Evolutionary conservation across 92 coral and sea anemone species (phyloP).

Genomic region (Porites rus): DNA sequence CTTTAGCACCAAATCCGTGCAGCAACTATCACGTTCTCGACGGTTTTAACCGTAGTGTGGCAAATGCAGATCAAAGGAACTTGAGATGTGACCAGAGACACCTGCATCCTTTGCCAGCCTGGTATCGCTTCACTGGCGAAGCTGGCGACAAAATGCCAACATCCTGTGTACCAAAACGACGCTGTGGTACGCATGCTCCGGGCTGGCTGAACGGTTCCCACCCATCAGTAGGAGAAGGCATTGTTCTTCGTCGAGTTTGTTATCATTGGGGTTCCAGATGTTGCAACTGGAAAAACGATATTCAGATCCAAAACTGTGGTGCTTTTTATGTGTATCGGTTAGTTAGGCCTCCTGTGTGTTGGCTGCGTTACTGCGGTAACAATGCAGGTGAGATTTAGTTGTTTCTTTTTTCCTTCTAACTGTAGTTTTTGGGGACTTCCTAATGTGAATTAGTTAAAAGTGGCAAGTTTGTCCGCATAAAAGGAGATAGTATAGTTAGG

Average conservation of each 20-base stretch:
- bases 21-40: not conserved
- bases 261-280: conserved; percentile 1
- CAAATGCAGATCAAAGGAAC: not conserved
- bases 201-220: conserved; percentile 3
- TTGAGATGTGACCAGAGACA: not conserved
- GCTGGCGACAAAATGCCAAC: conserved; percentile 9
- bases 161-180: not conserved
- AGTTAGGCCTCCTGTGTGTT: not conserved
- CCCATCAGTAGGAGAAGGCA: not conserved
- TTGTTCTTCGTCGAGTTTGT: not conserved
- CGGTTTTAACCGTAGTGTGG: not conserved
- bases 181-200: conserved; percentile 20
- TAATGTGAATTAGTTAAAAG: no score
- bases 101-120: not conserved
- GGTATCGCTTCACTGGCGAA: conserved; percentile 12
- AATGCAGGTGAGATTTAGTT: not conserved
- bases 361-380: conserved; percentile 30
- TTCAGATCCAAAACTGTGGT: conserved; percentile 4
- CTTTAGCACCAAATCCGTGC: conserved; percentile 3
- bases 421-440: not conserved
- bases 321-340: not conserved
- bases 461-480: no score
- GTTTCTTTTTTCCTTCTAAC: not conserved
- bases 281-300: not conserved
- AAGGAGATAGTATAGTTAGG: no score